These are phyloP conservation scores for Drosophila cyrtoloma DNA, from an alignment of 2,888 invertebrate species.

Conservation along the genomic window DNA sequence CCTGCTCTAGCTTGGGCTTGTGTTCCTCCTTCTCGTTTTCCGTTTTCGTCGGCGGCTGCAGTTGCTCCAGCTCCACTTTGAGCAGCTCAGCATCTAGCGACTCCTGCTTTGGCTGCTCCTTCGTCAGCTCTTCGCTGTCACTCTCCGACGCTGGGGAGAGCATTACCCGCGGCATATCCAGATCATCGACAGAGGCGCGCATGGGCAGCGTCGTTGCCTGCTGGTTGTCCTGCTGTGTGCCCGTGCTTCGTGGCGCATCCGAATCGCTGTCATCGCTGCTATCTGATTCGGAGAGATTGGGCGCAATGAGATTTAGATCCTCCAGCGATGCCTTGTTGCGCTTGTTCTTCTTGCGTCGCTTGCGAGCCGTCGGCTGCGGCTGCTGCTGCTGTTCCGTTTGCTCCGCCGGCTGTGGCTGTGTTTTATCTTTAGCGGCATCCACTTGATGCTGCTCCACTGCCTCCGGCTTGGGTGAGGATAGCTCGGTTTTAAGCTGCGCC, in stretches of 20 bases:
- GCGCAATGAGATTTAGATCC: slow-evolving; percentile 91
- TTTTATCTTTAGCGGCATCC: slow-evolving; percentile 14
- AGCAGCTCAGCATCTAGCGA: slow-evolving; percentile 3
- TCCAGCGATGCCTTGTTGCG: slow-evolving; percentile 85
- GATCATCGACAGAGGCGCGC: slow-evolving; percentile 59
- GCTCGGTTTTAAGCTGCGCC: slow-evolving; percentile 1
- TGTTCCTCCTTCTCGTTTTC: slow-evolving; percentile 29
- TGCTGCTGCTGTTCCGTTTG: slow-evolving; percentile 32
- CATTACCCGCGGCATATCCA: slow-evolving; percentile 82
- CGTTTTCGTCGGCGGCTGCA: slow-evolving; percentile 3
- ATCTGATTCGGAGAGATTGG: slow-evolving; percentile 94
- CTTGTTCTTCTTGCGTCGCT: slow-evolving; percentile 84
- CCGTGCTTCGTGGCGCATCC: slow-evolving; percentile 55
- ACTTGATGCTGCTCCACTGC: slow-evolving; percentile 9
- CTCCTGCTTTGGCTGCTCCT: slow-evolving; percentile 7
- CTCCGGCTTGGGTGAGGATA: slow-evolving; percentile 7
- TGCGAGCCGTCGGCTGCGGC: slow-evolving; percentile 64
- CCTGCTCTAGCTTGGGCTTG: slow-evolving; percentile 19
- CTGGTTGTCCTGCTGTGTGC: slow-evolving; percentile 17
- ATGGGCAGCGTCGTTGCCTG: slow-evolving; percentile 48
- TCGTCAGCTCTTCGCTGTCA: slow-evolving; percentile 53
- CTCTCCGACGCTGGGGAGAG: slow-evolving; percentile 83
- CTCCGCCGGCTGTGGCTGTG: not conserved
- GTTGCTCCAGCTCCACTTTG: slow-evolving; percentile 17
- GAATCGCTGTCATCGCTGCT: slow-evolving; percentile 90